These are phyloP conservation scores for Anisognathus igniventris DNA, from an alignment of 2,797 vertebrate species.

Conservation along the genomic window DNA sequence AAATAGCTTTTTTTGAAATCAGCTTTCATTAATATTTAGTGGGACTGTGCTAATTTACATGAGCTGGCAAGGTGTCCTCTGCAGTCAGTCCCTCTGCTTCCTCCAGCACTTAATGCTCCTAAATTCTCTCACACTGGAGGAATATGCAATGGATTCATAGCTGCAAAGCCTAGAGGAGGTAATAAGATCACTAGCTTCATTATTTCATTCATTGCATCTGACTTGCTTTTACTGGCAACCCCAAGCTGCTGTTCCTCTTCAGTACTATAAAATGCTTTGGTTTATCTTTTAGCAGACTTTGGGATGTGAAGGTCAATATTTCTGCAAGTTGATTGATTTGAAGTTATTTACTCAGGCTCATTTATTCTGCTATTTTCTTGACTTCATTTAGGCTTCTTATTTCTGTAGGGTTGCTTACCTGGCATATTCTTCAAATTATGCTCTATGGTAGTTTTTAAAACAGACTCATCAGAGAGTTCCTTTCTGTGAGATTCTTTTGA, in stretches of 20 bases:
- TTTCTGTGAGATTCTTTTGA: background rate
- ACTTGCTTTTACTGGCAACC: background rate
- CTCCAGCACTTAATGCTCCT: background rate
- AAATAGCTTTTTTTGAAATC: background rate
- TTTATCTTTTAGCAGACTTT: background rate
- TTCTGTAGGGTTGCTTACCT: background rate
- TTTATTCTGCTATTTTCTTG: background rate
- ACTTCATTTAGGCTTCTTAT: background rate
- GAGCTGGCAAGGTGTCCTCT: background rate
- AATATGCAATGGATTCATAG: background rate
- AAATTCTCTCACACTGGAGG: background rate
- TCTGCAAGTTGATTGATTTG: background rate
- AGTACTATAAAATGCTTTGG: background rate
- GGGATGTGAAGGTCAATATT: background rate
- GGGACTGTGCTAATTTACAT: background rate
- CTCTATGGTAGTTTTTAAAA: background rate
- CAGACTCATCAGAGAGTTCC: background rate
- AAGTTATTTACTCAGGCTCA: background rate
- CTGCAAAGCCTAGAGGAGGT: constrained; percentile 10
- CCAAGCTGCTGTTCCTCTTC: background rate
- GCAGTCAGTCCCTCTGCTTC: background rate
- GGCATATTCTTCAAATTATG: background rate
- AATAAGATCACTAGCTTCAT: background rate
- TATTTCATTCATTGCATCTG: background rate
- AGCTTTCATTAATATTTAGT: constrained; percentile 2